Base-by-base conservation (phyloP, 2,797 vertebrate species). In the Mormyrus hasselquistii region DNA sequence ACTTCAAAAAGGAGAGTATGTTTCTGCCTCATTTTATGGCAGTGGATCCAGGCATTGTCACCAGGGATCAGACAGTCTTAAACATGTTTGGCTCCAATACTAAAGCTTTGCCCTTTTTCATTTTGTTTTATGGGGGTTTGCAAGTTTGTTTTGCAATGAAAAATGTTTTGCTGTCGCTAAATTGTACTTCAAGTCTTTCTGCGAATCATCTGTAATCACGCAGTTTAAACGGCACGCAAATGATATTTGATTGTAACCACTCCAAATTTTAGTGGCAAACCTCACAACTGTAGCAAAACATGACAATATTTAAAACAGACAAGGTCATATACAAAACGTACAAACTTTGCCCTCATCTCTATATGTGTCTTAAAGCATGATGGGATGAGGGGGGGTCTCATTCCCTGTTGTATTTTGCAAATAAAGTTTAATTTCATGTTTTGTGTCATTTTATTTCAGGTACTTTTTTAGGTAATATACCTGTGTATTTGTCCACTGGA, bases 11-110 rank as follows among this genome's bases (percentile, higher is more conserved):
- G n/a, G 47, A 84, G 22, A 50, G 82, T 49, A 1, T n/a, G 19
- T 84, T 50, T 84, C n/a, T 47, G 41, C 2, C 47, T n/a, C 7
- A 41, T n/a, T 41, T 50, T 22, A 76, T 38, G 34, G 59, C 87
- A 41, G 4, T 53, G 59, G 88, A 83, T 83, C 41, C 79, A 65
- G 52, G 57, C 49, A 12, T 87, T 79, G 89, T 47, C 59, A 89
- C 65, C 53, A 62, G 87, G 79, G 82, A 84, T 49, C 82, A 22
- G 82, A 84, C 47, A 25, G 82, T 84, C 47, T 84, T 47, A 47
- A 84, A 49, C 47, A 22, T 50, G 82, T 84, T 84, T 84, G 41
- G 47, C 47, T 22, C 8, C 9, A 47, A 50, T 10, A 44, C 82
- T 84, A 25, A 50, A 84, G 82, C 41, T 84, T n/a, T 1, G 0